Conservation (phyloP, 2,113 vertebrate species). For the Coptodon rendalli region DNA sequence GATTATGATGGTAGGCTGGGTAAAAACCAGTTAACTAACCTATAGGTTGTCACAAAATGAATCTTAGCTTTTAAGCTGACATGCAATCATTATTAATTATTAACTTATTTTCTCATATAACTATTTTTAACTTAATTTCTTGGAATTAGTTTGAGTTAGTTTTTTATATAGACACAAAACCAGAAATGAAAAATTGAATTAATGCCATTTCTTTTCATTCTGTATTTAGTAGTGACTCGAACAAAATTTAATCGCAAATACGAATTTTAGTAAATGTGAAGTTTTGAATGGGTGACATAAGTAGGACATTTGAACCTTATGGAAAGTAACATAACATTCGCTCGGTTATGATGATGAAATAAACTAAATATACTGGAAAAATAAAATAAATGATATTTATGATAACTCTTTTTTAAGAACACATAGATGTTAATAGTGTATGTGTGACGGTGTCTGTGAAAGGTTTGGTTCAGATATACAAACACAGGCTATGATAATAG, state of each 20-base stretch:
- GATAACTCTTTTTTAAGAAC: not conserved
- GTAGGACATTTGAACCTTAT: not conserved
- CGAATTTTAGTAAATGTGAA: not conserved
- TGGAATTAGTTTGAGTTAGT: not conserved
- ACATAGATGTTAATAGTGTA: not conserved
- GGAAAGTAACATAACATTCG: not conserved
- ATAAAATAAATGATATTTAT: not conserved
- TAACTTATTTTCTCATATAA: not conserved
- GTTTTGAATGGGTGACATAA: not conserved
- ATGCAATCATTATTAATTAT: not conserved
- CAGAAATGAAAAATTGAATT: not conserved
- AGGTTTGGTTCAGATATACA: not conserved
- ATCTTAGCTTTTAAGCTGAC: not conserved
- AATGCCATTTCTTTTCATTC: not conserved
- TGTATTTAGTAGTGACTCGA: not conserved
- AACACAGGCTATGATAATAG: fast-evolving
- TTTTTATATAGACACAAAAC: not conserved
- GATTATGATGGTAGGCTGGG: not conserved
- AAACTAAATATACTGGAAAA: not conserved
- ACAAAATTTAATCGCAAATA: not conserved
- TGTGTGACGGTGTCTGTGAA: not conserved
- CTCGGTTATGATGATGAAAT: not conserved
- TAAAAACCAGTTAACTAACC: not conserved
- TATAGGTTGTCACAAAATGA: not conserved
- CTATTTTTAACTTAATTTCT: not conserved